Evolutionary conservation across 2,888 invertebrate species (phyloP), one percentile per base, ranked within the genome.

Genomic region (Calliopum simillimum): DNA sequence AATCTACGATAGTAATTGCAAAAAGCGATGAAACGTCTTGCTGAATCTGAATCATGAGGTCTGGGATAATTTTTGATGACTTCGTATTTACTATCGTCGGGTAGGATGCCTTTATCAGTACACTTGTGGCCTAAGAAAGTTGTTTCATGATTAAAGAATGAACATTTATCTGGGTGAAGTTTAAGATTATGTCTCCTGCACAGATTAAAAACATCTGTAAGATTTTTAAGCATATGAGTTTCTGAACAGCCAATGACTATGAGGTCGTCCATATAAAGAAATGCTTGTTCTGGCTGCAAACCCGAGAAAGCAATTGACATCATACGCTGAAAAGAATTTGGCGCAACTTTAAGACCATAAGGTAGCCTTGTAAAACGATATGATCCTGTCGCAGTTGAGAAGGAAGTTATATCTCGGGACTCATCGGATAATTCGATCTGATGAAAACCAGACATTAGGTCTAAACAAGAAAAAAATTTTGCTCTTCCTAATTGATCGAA

Each of bases 11-110:
- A 59, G n/a, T 59, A 59, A 19, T 59, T 59, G 33, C 11, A 33
- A 59, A 59, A 59, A 14, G 59, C 77, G 2, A 76, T 51, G 55
- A 76, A 76, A 44, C 71, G 49, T 44, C 69, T 65, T 1, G 68
- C 46, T 71, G 71, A 69, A 14, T 76, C 51, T 14, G 51, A 14
- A n/a, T 51, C n/a, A 16, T 14, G 8, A n/a, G 51, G 16, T n/a
- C n/a, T 51, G 14, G 51, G 51, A 19, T 51, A 51, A n/a, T 12
- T 14, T n/a, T n/a, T n/a, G 19, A n/a, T 51, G 14, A n/a, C 2
- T 51, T 51, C 16, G n/a, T 19, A 51, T n/a, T 51, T 51, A 11
- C n/a, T 19, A n/a, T 51, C n/a, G n/a, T 51, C 51, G 8, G 51
- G 51, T 19, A 51, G n/a, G 8, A 51, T 51, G n/a, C 51, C 51